phyloP scores from a whole-genome alignment of 2,888 invertebrate species.

The Arctia plantaginis region DNA sequence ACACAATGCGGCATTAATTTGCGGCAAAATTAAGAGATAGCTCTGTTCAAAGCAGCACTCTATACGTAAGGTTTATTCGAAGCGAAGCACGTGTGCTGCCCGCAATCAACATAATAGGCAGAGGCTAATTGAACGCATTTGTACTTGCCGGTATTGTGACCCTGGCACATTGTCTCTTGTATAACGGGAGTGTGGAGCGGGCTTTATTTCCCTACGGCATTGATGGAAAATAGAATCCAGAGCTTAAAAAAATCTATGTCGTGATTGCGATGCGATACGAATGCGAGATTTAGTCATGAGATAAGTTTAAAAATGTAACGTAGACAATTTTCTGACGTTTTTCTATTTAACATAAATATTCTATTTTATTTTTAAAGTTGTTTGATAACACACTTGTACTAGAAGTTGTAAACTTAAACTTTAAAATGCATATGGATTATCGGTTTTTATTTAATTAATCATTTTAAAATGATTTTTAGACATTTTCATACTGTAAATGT shows the following conservation, averaged over 20 bases:
- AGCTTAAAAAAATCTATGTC: not conserved
- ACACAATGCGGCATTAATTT: constrained; percentile 6
- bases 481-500: too few species aligned
- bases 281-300: not conserved
- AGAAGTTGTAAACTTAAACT: too few species aligned
- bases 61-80: constrained; percentile 16
- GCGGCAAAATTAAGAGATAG: constrained; percentile 14
- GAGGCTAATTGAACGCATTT: constrained; percentile 45
- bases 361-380: too few species aligned
- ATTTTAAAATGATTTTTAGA: too few species aligned
- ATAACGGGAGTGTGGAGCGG: not conserved
- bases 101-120: constrained; percentile 44
- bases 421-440: too few species aligned
- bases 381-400: too few species aligned
- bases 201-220: constrained; percentile 13
- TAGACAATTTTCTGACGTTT: too few species aligned
- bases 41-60: constrained; percentile 7
- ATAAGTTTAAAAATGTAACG: not conserved
- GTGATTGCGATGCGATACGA: too few species aligned
- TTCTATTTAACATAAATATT: too few species aligned
- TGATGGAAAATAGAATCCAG: not conserved
- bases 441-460: too few species aligned
- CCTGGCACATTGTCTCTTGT: constrained; percentile 8
- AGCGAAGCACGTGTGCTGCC: constrained; percentile 21
- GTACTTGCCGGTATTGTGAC: constrained; percentile 24